Evolutionary conservation across 2,113 vertebrate genomes (phyloP), one percentile per base, ranked within the genome.

Genomic region (Dipodomys spectabilis): DNA sequence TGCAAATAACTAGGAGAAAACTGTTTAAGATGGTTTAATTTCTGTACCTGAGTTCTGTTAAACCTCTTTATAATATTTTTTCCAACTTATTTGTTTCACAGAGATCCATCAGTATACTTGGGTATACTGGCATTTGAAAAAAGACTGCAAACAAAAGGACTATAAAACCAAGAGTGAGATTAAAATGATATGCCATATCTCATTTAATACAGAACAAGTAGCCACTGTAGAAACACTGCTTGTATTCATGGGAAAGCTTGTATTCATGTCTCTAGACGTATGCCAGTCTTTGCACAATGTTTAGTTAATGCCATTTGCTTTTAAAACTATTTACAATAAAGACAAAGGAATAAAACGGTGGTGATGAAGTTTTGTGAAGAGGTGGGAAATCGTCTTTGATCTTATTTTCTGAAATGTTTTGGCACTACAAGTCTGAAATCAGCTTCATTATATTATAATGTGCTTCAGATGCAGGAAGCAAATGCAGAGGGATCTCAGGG

Each of bases 401-500:
- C 84, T 71, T 60, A 6, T 22, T 67, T 64, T 68, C 49, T 53
- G 27, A 85, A 95, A 92, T 92, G 28, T 86, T 94, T 95, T 95
- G 93, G 80, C 80, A 93, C 28, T 72, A 84, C 44, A 69, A 92
- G 35, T 75, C 71, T 77, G 88, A 93, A 94, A 88, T 15, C 92
- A 81, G 62, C 79, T 91, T 94, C 78, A 78, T 94, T 84, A 22
- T 92, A 18, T 94, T 90, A 68, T 88, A 86, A 95, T 67, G 27
- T 88, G 57, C 35, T 91, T 23, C 90, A 86, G 94, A 91, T 84
- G 57, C 68, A 78, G 78, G 84, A 71, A 82, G 72, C 67, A 88
- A 88, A 90, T 91, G 79, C 32, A 91, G 44, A 92, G 67, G 27
- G 88, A 84, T 45, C 32, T 15, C 39, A 75, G 57, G 49, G 79